Base-by-base conservation (phyloP, 2,888 invertebrate genomes). In the Erebia aethiops region DNA sequence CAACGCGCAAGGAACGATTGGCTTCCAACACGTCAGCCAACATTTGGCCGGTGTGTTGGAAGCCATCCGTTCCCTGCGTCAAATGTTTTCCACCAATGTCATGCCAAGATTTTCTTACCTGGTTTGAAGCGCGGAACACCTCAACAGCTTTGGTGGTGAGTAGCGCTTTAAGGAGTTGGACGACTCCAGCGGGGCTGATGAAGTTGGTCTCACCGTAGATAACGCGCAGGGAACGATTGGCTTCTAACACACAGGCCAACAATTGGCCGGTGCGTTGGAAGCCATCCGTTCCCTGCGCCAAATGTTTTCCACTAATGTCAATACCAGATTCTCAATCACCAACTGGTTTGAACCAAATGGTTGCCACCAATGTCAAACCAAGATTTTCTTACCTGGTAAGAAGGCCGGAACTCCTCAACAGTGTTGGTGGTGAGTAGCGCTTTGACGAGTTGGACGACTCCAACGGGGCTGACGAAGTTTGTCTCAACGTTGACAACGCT, bases 41-140 rank as follows among this genome's bases (percentile, higher is more conserved):
- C 85, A 95, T 95, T 82, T 95, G 94, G 63, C 98, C 98, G 80
- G 97, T 96, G 89, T n/a, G n/a, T n/a, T n/a, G n/a, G n/a, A n/a
- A n/a, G n/a, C n/a, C n/a, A n/a, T n/a, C n/a, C n/a, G n/a, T n/a
- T n/a, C n/a, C n/a, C n/a, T n/a, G n/a, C n/a, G n/a, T n/a, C n/a
- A n/a, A 2, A 21, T 21, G 21, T 21, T 21, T 21, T 1, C 21
- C 13, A 16, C 16, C 16, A 52, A 16, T 16, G 52, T 52, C 52
- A 2, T 1, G 52, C 0, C 1, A 16, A 52, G 16, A 16, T 9
- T 9, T 35, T 9, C 5, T 64, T n/a, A 98, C 99, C 97, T 99
- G 99, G 94, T 99, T 99, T 76, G 98, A 97, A 79, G 98, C 98
- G 87, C 99, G 95, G 92, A 99, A n/a, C n/a, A n/a, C n/a, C 91